phyloP scores from a whole-genome alignment of 2,888 invertebrate species.

The Helleia helle region DNA sequence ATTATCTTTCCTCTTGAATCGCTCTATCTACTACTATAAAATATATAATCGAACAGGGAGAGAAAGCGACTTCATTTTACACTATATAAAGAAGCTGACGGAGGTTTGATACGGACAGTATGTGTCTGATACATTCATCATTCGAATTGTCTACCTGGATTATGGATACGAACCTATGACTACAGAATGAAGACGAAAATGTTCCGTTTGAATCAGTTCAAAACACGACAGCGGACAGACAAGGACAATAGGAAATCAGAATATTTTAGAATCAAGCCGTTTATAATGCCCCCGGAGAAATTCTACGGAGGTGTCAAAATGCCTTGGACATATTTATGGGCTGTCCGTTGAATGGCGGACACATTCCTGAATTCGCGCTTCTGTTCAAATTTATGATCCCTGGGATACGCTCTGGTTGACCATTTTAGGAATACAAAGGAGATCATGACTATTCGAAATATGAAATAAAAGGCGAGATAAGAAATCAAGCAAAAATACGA shows the following conservation, averaged over 20 bases:
- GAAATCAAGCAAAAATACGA: not conserved
- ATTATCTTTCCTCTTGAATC: too few relatives aligned
- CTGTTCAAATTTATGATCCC: slow-evolving; percentile 17
- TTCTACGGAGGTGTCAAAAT: slow-evolving; percentile 27
- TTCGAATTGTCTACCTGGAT: too few relatives aligned
- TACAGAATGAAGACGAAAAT: too few relatives aligned
- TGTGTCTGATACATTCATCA: too few relatives aligned
- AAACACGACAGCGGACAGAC: slow-evolving; percentile 3
- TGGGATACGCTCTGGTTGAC: slow-evolving; percentile 15
- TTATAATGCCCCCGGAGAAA: slow-evolving; percentile 19
- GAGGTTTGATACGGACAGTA: too few relatives aligned
- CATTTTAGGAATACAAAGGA: slow-evolving; percentile 9
- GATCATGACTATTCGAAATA: not conserved
- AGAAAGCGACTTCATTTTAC: too few relatives aligned
- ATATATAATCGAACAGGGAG: too few relatives aligned
- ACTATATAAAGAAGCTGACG: too few relatives aligned
- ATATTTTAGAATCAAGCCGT: slow-evolving; percentile 7
- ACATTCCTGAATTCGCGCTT: slow-evolving; percentile 21
- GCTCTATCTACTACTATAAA: too few relatives aligned
- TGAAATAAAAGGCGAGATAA: not conserved
- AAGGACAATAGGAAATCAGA: slow-evolving; percentile 11
- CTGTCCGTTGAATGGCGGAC: slow-evolving; percentile 22
- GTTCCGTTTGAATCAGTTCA: not conserved
- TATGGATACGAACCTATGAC: too few relatives aligned
- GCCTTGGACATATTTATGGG: slow-evolving; percentile 28